phyloP scores from a whole-genome alignment of 2,113 vertebrate genomes.

The Cathartes aura region DNA sequence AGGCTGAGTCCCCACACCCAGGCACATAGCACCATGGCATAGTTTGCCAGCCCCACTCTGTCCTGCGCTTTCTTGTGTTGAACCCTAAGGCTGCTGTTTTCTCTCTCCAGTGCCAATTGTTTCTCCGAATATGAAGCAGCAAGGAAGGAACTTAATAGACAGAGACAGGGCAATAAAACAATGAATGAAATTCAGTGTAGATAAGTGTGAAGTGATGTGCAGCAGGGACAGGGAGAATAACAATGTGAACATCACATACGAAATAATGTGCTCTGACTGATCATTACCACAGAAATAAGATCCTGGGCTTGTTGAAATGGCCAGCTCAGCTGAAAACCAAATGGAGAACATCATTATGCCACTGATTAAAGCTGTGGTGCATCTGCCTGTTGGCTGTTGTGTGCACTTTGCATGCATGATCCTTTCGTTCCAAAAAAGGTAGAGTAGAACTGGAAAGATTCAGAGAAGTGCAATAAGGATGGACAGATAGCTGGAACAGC shows the following conservation, averaged over 20 bases:
- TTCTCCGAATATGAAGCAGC: not conserved
- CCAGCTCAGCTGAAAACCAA: not conserved
- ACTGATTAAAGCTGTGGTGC: not conserved
- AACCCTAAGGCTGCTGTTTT: not conserved
- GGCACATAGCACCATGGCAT: fast-evolving
- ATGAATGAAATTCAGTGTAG: not conserved
- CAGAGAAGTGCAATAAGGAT: not conserved
- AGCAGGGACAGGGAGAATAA: not conserved
- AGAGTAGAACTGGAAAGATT: not conserved
- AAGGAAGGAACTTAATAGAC: not conserved
- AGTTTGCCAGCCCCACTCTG: not conserved
- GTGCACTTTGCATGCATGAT: not conserved
- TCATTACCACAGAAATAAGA: not conserved
- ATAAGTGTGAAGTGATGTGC: not conserved
- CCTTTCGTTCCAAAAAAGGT: not conserved
- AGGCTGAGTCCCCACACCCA: not conserved
- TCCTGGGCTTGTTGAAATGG: not conserved
- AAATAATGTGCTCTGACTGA: not conserved
- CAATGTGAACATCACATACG: not conserved
- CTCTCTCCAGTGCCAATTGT: not conserved
- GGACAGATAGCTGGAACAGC: not conserved
- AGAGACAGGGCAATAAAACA: not conserved
- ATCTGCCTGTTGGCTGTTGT: not conserved
- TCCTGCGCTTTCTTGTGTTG: not conserved
- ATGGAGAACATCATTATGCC: not conserved